phyloP scores from a whole-genome alignment of 2,113 vertebrate species.

The Prunella fulvescens region DNA sequence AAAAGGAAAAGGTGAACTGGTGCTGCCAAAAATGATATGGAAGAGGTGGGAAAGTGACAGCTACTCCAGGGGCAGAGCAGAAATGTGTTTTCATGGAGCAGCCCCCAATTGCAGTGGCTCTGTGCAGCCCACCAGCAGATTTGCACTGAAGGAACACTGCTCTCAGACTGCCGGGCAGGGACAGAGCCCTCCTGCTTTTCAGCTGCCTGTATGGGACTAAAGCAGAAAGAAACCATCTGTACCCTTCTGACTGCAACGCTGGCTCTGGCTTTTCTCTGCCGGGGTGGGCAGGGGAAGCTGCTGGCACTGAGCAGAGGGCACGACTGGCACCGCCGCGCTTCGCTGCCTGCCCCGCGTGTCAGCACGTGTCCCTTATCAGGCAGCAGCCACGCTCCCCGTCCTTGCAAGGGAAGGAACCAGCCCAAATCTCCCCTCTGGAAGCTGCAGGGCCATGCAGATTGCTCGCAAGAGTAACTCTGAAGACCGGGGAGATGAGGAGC shows the following conservation, averaged over 20 bases:
- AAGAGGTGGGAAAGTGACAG: neutral
- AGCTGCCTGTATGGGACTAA: fast-evolving
- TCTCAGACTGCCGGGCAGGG: neutral
- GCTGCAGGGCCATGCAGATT: neutral
- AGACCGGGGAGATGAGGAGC: neutral
- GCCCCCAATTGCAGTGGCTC: fast-evolving
- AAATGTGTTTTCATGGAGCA: neutral
- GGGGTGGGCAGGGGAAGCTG: neutral
- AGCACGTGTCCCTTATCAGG: neutral
- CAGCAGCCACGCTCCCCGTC: neutral
- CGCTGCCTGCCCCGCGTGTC: fast-evolving
- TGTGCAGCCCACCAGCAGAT: neutral
- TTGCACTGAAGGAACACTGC: neutral
- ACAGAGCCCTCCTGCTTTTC: neutral
- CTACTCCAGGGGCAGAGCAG: neutral
- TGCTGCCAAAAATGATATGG: neutral
- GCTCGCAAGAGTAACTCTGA: neutral
- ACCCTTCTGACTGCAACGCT: neutral
- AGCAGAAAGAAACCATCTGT: neutral
- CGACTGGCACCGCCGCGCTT: fast-evolving
- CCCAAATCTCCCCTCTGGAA: neutral
- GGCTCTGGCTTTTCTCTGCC: neutral
- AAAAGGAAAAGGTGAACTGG: neutral
- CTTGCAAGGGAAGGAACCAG: neutral
- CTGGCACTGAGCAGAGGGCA: neutral